These are phyloP conservation scores for Chrysomallon squamiferum DNA, from an alignment of 1,140 invertebrate species.

Conservation along the genomic window DNA sequence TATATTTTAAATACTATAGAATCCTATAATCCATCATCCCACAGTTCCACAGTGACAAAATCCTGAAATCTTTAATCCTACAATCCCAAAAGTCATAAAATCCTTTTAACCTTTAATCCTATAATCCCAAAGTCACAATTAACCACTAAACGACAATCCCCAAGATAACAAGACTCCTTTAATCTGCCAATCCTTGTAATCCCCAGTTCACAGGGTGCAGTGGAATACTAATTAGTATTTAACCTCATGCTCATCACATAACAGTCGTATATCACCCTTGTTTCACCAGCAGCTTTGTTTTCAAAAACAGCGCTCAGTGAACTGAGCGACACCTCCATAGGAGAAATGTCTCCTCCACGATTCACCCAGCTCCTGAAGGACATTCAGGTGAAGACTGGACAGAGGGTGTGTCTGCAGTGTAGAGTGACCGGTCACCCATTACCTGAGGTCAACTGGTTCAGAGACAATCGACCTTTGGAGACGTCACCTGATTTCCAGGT, in stretches of 20 bases:
- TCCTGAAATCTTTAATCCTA: too few relatives aligned
- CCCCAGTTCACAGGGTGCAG: not conserved
- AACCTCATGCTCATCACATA: not conserved
- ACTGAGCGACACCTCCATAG: slow-evolving; percentile 58
- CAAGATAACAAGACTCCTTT: too few relatives aligned
- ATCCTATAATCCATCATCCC: too few relatives aligned
- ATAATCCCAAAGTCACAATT: too few relatives aligned
- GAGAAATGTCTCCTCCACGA: slow-evolving; percentile 52
- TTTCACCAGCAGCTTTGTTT: not conserved
- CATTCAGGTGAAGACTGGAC: slow-evolving; percentile 51
- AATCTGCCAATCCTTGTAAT: too few relatives aligned
- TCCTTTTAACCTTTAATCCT: too few relatives aligned
- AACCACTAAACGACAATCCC: too few relatives aligned
- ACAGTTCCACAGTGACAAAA: too few relatives aligned
- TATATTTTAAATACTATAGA: too few relatives aligned
- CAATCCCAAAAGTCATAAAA: too few relatives aligned
- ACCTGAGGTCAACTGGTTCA: slow-evolving; percentile 60
- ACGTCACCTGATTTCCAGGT: slow-evolving; percentile 60
- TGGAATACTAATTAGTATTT: not conserved
- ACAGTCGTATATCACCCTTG: not conserved
- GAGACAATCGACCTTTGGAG: slow-evolving; percentile 53
- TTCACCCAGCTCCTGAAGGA: slow-evolving; percentile 59
- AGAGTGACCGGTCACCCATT: slow-evolving; percentile 57
- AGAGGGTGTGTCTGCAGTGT: slow-evolving; percentile 56
- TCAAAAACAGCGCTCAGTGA: slow-evolving; percentile 56